Conservation (phyloP, 2,797 vertebrate species). For the Acomys russatus region DNA sequence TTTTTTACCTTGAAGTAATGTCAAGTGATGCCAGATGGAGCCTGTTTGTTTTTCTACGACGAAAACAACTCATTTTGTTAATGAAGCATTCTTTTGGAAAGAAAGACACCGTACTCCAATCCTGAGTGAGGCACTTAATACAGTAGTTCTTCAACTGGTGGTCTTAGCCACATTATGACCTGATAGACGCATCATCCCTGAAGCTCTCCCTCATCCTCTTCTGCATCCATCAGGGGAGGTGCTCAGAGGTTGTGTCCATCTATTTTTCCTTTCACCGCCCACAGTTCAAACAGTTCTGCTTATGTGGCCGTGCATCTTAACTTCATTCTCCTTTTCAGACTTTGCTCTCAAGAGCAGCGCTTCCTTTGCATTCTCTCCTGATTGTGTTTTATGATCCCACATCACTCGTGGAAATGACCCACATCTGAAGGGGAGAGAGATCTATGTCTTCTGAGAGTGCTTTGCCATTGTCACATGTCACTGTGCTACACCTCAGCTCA, state of each 20-base stretch:
- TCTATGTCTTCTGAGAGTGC: neutral
- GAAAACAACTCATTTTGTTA: constrained; percentile 41
- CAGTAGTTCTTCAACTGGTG: neutral
- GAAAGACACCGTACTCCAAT: neutral
- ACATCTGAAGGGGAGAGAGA: neutral
- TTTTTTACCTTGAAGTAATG: constrained; percentile 46
- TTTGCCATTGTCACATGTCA: neutral
- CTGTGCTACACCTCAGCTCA: neutral
- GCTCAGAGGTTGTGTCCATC: neutral
- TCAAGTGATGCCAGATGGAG: constrained; percentile 26
- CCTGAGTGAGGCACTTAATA: neutral
- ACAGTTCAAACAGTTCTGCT: neutral
- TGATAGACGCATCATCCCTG: neutral
- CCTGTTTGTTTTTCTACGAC: constrained; percentile 30
- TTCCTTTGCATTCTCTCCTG: neutral
- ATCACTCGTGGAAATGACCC: neutral
- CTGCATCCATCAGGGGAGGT: neutral
- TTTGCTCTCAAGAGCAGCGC: neutral
- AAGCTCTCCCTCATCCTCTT: neutral
- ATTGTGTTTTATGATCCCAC: neutral
- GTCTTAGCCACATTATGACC: neutral
- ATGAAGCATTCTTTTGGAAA: constrained; percentile 53
- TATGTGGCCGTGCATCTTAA: neutral
- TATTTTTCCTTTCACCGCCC: neutral
- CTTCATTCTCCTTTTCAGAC: neutral